Base-by-base conservation (phyloP, 2,888 invertebrate species). In the Magallana nippona region DNA sequence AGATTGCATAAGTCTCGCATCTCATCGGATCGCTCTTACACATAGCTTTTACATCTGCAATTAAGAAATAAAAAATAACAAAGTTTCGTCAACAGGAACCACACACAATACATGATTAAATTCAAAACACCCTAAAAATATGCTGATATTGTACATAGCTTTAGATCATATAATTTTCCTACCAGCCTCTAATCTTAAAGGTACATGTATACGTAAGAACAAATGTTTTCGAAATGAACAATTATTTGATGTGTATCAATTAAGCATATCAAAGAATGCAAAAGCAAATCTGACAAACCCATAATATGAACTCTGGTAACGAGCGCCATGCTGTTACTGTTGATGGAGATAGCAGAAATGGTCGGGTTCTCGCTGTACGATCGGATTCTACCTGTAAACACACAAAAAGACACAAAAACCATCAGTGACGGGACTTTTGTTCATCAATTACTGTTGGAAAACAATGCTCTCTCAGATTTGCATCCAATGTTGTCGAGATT, bases 1-100 rank as follows among this genome's bases (percentile, higher is more conserved):
- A 92, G 55, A 91, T 80, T 27, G 91, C 90, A 85, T 88, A 89
- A 10, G 89, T 89, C 62, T 88, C 79, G 84, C 92, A 92, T n/a
- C 62, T 79, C 13, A 89, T 87, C 78, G 90, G 83, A 83, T 91
- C 88, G 8, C 83, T 85, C 55, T 88, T 89, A 84, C 91, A 92
- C 2, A 86, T 83, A 10, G 86, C 84, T 8, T 85, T 85, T 82
- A 89, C 81, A 83, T 88, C 89, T 89, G 85, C 71, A 85, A 82
- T 8, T 27, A 44, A 80, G 22, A 62, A 55, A 78, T 22, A 55
- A 55, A 55, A 44, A 78, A 78, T n/a, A 17, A 32, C 32, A 55
- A 62, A 71, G 22, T 22, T 71, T 44, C 44, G 44, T 44, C 44
- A 44, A 44, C 5, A 44, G 44, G 8, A 44, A 44, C n/a, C n/a